These are phyloP conservation scores for Clamator glandarius DNA, from an alignment of 2,797 vertebrate genomes.

Conservation along the genomic window DNA sequence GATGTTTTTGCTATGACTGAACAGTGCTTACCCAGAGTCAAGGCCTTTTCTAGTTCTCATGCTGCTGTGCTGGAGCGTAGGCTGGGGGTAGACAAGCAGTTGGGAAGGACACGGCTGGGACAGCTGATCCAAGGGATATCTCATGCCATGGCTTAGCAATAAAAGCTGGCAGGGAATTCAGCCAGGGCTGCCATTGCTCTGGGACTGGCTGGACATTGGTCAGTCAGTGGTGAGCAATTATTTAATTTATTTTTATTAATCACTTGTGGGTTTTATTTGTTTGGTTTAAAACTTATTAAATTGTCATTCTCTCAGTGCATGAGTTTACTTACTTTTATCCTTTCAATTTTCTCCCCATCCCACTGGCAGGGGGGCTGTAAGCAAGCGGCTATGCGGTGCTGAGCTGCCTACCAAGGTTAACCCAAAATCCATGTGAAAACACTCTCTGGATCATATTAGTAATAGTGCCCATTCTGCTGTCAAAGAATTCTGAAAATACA, in stretches of 20 bases:
- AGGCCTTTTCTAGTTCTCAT: not conserved
- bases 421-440: not conserved
- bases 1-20: not conserved
- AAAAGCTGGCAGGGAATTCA: not conserved
- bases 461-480: not conserved
- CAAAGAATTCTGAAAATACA: not conserved
- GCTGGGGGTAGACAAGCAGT: not conserved
- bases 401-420: not conserved
- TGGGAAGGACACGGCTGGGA: accelerated
- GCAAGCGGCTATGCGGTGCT: not conserved
- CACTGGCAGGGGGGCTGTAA: accelerated
- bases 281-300: not conserved
- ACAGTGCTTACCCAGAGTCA: not conserved
- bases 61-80: not conserved
- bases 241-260: not conserved
- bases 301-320: not conserved
- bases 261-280: not conserved
- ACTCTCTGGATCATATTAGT: not conserved
- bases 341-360: not conserved
- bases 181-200: accelerated
- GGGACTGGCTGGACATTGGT: not conserved
- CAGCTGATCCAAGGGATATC: not conserved
- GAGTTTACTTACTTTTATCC: not conserved
- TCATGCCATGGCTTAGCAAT: not conserved
- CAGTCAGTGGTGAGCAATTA: not conserved